phyloP scores from a whole-genome alignment of 2,797 vertebrate genomes.

The Anisognathus igniventris region DNA sequence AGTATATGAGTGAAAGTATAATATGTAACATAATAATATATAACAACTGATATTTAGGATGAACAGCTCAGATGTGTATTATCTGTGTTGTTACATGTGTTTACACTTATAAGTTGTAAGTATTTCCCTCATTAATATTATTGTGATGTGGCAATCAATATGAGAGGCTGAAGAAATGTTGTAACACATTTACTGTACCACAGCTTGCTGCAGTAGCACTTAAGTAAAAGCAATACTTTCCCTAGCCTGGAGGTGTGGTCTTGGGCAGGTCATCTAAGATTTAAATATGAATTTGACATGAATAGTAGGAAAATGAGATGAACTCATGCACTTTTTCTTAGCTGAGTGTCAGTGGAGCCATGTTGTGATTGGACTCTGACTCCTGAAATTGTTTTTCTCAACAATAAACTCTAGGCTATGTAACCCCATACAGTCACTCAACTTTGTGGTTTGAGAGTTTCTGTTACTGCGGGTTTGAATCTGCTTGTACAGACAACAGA shows the following conservation, averaged over 20 bases:
- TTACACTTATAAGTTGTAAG: background rate
- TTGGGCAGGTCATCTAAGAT: background rate
- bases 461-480: background rate
- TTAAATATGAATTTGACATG: background rate
- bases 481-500: background rate
- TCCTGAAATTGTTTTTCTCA: background rate
- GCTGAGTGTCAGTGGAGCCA: background rate
- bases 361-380: background rate
- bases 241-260: background rate
- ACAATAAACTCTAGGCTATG: rapidly evolving
- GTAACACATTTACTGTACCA: background rate
- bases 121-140: background rate
- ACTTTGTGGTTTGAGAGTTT: background rate
- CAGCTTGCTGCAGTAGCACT: background rate
- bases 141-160: background rate
- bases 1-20: background rate
- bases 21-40: too few relatives aligned
- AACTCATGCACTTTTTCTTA: background rate
- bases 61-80: background rate
- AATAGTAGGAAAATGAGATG: background rate
- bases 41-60: background rate
- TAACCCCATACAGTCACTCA: background rate
- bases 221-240: background rate
- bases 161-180: background rate
- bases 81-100: background rate